Conservation (phyloP, 2,888 invertebrate genomes). For the Rhingia rostrata region DNA sequence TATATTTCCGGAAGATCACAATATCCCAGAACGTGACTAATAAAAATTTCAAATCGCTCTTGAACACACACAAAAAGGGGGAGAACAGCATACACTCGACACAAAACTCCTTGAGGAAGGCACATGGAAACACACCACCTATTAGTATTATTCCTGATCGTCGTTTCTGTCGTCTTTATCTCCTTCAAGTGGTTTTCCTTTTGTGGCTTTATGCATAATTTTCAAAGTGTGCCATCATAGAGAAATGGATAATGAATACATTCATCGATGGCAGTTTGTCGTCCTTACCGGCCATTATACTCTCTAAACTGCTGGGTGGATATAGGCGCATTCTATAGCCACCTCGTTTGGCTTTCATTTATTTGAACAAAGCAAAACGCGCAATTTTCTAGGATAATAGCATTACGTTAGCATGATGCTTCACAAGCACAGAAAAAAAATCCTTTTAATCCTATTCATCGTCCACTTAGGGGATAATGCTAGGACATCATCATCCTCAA, state of each 20-base stretch:
- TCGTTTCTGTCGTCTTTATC: slow-evolving; percentile 30
- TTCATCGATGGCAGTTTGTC: slow-evolving; percentile 35
- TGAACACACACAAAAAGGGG: slow-evolving; percentile 32
- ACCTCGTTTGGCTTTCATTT: not conserved
- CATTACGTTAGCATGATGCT: slow-evolving; percentile 13
- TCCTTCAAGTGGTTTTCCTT: slow-evolving; percentile 29
- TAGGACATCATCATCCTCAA: slow-evolving; percentile 47
- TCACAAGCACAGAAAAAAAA: slow-evolving; percentile 5
- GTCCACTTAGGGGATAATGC: slow-evolving; percentile 51
- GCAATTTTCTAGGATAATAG: slow-evolving; percentile 15
- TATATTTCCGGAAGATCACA: slow-evolving; percentile 33
- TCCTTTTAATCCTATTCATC: slow-evolving; percentile 60
- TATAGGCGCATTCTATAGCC: not conserved
- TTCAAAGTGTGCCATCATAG: slow-evolving; percentile 23
- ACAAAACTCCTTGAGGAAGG: slow-evolving; percentile 18
- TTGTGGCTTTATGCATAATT: slow-evolving; percentile 54
- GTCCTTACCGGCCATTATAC: slow-evolving; percentile 33
- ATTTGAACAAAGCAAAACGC: slow-evolving; percentile 10
- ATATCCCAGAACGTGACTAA: slow-evolving; percentile 64
- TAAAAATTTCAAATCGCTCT: slow-evolving; percentile 63
- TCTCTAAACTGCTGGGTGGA: slow-evolving; percentile 22
- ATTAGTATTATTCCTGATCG: slow-evolving; percentile 41
- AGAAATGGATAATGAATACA: slow-evolving; percentile 1
- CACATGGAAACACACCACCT: slow-evolving; percentile 16
- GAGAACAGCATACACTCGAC: not conserved